A percentile compares a stretch with the other conserved stretches of the same genome.
Conservation (phyloP, 2,888 invertebrate species). For the Tridacna gigas region DNA sequence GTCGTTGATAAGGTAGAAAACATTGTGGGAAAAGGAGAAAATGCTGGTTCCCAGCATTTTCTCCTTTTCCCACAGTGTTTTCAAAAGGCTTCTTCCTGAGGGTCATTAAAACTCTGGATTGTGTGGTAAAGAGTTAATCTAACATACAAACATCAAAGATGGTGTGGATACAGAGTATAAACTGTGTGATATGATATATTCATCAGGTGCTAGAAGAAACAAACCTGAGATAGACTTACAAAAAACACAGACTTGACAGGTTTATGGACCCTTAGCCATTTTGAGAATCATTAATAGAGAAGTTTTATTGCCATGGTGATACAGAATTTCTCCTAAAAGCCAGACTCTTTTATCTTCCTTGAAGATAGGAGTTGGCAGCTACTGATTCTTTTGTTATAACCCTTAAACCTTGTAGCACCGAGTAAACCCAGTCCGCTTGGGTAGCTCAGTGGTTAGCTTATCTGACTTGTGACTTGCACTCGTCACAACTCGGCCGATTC, state of each 20-base stretch:
- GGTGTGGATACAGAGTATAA: too few species aligned
- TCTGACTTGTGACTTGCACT: too few species aligned
- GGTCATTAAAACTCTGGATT: too few species aligned
- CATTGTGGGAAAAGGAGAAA: constrained; percentile 2
- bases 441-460: too few species aligned
- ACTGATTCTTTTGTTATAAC: constrained; percentile 8
- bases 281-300: constrained; percentile 29
- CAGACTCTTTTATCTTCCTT: constrained; percentile 3
- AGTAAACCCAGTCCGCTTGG: too few species aligned
- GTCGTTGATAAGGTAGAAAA: too few species aligned
- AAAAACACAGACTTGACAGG: constrained; percentile 13
- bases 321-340: constrained; percentile 23
- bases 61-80: background rate
- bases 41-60: background rate
- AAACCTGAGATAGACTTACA: constrained; percentile 18
- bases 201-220: background rate
- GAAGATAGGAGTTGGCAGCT: constrained; percentile 8
- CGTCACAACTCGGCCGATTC: too few species aligned
- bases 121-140: too few species aligned
- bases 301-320: constrained; percentile 19
- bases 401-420: too few species aligned
- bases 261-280: constrained; percentile 26
- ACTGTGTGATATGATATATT: constrained; percentile 1
- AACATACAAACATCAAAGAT: too few species aligned
- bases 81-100: too few species aligned